phyloP scores from a whole-genome alignment of 37 sponge, comb jelly and placozoan species.

The Halichondria panicea region DNA sequence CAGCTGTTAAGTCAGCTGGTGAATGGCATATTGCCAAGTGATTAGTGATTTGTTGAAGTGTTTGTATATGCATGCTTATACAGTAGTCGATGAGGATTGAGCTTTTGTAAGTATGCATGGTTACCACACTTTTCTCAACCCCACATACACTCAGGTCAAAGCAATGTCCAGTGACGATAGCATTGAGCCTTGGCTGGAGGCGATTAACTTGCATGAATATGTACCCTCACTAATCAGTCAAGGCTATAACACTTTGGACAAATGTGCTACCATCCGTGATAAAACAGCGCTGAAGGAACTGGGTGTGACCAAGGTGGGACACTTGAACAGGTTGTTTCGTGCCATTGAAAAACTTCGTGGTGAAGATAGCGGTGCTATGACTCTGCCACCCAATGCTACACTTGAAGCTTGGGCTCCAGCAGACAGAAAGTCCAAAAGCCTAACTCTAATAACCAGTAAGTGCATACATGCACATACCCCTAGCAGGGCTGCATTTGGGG shows the following conservation, averaged over 20 bases:
- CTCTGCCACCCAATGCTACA: too few species aligned
- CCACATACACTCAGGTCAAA: background rate
- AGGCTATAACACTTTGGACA: slow-evolving; percentile 25
- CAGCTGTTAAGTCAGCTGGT: too few species aligned
- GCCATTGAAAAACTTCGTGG: slow-evolving; percentile 30
- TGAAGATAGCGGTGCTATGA: background rate
- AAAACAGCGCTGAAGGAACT: slow-evolving; percentile 43
- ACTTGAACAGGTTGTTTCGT: slow-evolving; percentile 52
- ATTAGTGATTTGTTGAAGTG: too few species aligned
- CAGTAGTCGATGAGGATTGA: too few species aligned
- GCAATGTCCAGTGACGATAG: slow-evolving; percentile 6
- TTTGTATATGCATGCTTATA: too few species aligned
- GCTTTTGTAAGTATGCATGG: too few species aligned
- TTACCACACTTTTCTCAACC: slow-evolving; percentile 3
- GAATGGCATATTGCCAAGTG: too few species aligned
- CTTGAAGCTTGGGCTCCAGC: too few species aligned
- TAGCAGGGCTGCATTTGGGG: too few species aligned
- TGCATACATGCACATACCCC: too few species aligned
- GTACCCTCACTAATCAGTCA: slow-evolving; percentile 3
- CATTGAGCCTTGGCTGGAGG: slow-evolving; percentile 54
- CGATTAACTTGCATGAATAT: slow-evolving; percentile 64
- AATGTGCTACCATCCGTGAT: slow-evolving; percentile 12
- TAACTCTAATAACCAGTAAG: too few species aligned
- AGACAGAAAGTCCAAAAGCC: too few species aligned
- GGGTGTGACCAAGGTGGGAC: slow-evolving; percentile 65